These are phyloP conservation scores for Dasysyrphus albostriatus DNA, from an alignment of 2,888 invertebrate genomes.

Conservation along the genomic window DNA sequence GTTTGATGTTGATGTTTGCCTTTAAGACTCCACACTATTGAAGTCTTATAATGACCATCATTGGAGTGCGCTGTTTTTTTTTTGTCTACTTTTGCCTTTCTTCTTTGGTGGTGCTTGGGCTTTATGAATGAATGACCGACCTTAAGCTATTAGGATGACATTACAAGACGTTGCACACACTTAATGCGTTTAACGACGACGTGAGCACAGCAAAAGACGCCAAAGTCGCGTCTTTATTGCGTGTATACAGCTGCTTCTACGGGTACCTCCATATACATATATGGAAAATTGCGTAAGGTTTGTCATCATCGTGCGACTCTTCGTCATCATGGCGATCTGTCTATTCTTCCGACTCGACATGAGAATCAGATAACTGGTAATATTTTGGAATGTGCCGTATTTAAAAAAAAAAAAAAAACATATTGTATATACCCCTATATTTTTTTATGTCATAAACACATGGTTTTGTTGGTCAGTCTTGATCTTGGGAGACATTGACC, in stretches of 20 bases:
- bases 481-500: constrained; percentile 67
- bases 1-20: constrained; percentile 51
- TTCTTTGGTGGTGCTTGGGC: background rate
- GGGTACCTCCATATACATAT: too few species aligned
- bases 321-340: background rate
- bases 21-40: constrained; percentile 15
- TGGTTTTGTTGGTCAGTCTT: constrained; percentile 19
- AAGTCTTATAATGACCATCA: constrained; percentile 42
- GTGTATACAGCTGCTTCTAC: constrained; percentile 1
- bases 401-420: constrained; percentile 36
- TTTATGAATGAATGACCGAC: constrained; percentile 74
- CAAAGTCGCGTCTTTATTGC: background rate
- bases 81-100: background rate
- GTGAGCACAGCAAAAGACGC: constrained; percentile 27
- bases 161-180: constrained; percentile 65
- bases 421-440: background rate
- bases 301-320: background rate
- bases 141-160: constrained; percentile 71
- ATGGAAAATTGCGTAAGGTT: constrained; percentile 42
- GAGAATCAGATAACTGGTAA: constrained; percentile 31
- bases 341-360: constrained; percentile 16
- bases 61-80: constrained; percentile 16
- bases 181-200: constrained; percentile 62
- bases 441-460: constrained; percentile 33
- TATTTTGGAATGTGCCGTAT: constrained; percentile 57